Base-by-base conservation (phyloP, 92 coral and sea anemone species). In the Porites evermanni region DNA sequence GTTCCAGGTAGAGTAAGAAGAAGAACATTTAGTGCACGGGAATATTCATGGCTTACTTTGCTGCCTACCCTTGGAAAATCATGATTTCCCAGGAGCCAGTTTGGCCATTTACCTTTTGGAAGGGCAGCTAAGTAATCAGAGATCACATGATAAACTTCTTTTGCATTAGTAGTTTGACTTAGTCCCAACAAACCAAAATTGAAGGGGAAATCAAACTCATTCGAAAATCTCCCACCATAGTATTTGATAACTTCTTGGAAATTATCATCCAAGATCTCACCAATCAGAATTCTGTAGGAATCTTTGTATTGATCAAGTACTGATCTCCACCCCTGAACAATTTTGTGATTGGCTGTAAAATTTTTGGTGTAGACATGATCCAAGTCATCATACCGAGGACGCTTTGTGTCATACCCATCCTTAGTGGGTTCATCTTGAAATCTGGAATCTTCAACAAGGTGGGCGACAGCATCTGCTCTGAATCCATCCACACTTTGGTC, bases 401-500 rank as follows among this genome's bases (percentile, higher is more conserved):
- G 84, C 23, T 60, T 53, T 0, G 90, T 87, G 64, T 92, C 90
- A 74, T 87, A 87, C 4, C 61, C 75, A 26, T 88, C 79, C 17
- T 86, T 80, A 38, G 86, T 72, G 8, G 98, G 98, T 78, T 94
- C 98, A 81, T 94, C 95, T 18, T 58, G 50, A 83, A 94, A 92
- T n/a, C 72, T 58, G 53, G 86, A 79, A 74, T 94, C 95, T 72
- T 94, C 95, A 29, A 92, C 80, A 70, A 94, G 79, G 80, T 94
- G 98, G 16, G 93, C 77, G 1, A 94, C 94, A 53, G 98, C 96
- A 64, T 94, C 98, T 21, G 91, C 95, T 64, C 98, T 92, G 79
- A 96, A 96, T 6, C 98, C 98, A 87, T 96, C 98, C 14, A 96
- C 98, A 24, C 96, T 95, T 50, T 88, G 90, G 79, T 94, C 93